A percentile compares a stretch with the other conserved stretches of the same genome.
Conservation (phyloP, 2,113 vertebrate species). For the Lagopus muta region DNA sequence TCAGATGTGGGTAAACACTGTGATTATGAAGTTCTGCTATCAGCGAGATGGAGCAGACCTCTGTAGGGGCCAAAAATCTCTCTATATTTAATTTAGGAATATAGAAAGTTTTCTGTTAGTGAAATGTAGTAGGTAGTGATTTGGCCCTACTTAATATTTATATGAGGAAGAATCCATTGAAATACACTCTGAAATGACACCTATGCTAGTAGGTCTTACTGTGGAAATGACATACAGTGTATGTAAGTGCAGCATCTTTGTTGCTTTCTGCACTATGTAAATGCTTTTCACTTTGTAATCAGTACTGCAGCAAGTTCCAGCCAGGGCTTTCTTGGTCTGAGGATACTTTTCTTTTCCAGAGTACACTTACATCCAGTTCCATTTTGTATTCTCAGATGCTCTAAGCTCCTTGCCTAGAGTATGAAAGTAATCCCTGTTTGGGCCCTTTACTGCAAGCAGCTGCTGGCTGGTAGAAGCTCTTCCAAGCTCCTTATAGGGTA, state of each 20-base stretch:
- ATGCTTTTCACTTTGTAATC: neutral
- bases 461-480: neutral
- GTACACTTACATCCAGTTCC: neutral
- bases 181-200: neutral
- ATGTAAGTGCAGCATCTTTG: neutral
- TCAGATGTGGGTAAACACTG: neutral
- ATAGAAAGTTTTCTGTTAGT: neutral
- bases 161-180: neutral
- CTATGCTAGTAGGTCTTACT: neutral
- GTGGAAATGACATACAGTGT: neutral
- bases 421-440: neutral
- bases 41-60: neutral
- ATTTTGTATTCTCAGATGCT: neutral
- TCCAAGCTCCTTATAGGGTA: neutral
- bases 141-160: neutral
- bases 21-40: neutral
- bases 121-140: neutral
- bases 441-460: neutral
- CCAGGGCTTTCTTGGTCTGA: neutral
- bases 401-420: neutral
- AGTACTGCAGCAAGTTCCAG: neutral
- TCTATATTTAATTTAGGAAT: neutral
- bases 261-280: neutral
- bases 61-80: neutral
- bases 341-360: neutral